Percentiles rank a stretch among this genome's conserved stretches.
phyloP scores from a whole-genome alignment of 1,140 invertebrate genomes.

The Littorina saxatilis region DNA sequence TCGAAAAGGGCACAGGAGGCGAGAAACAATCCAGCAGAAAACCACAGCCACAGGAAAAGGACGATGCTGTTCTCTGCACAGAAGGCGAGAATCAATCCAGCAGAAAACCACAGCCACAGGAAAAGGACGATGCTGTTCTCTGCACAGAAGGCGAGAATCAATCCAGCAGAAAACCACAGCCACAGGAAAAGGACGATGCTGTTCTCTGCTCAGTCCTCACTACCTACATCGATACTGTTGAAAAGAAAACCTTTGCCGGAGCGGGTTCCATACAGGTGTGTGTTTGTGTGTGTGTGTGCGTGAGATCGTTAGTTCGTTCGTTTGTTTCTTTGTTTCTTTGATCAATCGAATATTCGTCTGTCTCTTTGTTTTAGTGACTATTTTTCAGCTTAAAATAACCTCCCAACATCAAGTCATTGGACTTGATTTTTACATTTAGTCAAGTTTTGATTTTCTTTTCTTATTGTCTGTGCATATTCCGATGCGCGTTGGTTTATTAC shows the following conservation, averaged over 20 bases:
- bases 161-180: neutral
- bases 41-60: neutral
- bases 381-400: neutral
- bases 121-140: neutral
- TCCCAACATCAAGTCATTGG: neutral
- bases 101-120: neutral
- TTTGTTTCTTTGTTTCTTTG: too few relatives aligned
- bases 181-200: neutral
- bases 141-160: neutral
- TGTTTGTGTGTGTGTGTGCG: neutral
- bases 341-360: neutral
- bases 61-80: neutral
- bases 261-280: neutral
- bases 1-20: neutral
- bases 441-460: too few relatives aligned
- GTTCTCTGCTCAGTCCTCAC: conserved; percentile 12
- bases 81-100: neutral
- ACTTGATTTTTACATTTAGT: too few relatives aligned
- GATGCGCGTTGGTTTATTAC: too few relatives aligned
- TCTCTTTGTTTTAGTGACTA: neutral
- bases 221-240: conserved; percentile 20
- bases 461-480: too few relatives aligned
- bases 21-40: neutral
- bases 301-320: too few relatives aligned
- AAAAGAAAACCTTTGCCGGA: conserved; percentile 2